phyloP scores from a whole-genome alignment of 2,888 invertebrate genomes.

The Melinaea marsaeus region DNA sequence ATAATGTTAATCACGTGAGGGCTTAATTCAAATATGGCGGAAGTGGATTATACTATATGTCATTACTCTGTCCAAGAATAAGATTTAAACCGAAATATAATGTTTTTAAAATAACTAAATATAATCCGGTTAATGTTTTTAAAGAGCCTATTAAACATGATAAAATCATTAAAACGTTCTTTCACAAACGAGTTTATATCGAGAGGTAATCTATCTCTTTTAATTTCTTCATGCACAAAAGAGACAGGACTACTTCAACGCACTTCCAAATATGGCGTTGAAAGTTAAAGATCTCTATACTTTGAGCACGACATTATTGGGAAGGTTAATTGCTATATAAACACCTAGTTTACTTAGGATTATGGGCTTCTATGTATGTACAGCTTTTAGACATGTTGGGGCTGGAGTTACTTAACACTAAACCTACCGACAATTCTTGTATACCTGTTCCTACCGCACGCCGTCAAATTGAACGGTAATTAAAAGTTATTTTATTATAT shows the following conservation, averaged over 20 bases:
- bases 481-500: too few species aligned
- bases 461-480: too few species aligned
- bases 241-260: constrained; percentile 23
- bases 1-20: too few species aligned
- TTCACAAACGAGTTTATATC: constrained; percentile 21
- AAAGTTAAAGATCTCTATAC: constrained; percentile 27
- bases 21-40: too few species aligned
- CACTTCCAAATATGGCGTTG: constrained; percentile 24
- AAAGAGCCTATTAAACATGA: background rate
- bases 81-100: too few species aligned
- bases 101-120: too few species aligned
- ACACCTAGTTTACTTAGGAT: constrained; percentile 9
- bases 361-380: background rate
- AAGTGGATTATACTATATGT: too few species aligned
- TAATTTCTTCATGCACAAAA: constrained; percentile 13
- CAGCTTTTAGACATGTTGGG: background rate
- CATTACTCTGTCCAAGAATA: too few species aligned
- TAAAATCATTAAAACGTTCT: constrained; percentile 1
- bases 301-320: constrained; percentile 11
- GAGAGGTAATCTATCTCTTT: constrained; percentile 15
- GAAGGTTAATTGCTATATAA: constrained; percentile 20
- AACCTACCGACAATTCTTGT: background rate
- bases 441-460: too few species aligned
- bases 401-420: background rate
- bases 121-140: background rate